phyloP scores from a whole-genome alignment of 2,888 invertebrate genomes.

The Julus scandinavius region DNA sequence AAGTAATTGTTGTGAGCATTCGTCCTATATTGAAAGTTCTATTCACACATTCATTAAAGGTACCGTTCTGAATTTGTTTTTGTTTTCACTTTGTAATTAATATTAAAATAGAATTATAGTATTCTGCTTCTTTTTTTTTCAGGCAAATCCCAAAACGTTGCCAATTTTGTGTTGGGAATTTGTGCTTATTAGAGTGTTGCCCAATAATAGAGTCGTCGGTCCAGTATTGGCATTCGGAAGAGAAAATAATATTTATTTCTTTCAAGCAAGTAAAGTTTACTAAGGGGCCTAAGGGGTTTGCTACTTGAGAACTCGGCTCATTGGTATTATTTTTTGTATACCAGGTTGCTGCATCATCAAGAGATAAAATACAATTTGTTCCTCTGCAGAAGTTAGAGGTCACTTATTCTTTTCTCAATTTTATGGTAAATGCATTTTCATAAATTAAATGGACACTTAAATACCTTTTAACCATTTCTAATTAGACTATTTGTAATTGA shows the following conservation, averaged over 20 bases:
- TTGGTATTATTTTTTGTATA: conserved; percentile 60
- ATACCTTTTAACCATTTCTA: neutral
- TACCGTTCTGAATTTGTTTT: conserved; percentile 63
- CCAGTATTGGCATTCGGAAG: conserved; percentile 91
- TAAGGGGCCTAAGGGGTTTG: neutral
- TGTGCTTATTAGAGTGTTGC: conserved; percentile 81
- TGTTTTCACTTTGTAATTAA: neutral
- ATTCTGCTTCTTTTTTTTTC: conserved; percentile 58
- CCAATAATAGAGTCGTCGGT: conserved; percentile 75
- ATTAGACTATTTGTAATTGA: neutral
- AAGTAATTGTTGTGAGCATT: conserved; percentile 84
- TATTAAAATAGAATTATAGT: neutral
- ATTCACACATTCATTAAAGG: conserved; percentile 79
- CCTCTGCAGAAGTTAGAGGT: conserved; percentile 78
- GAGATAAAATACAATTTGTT: conserved; percentile 69
- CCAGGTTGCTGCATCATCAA: conserved; percentile 70
- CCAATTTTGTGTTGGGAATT: conserved; percentile 95
- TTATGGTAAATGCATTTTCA: neutral
- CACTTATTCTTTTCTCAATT: conserved; percentile 66
- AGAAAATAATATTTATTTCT: conserved; percentile 84
- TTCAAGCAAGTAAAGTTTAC: conserved; percentile 71
- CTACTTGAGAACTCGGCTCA: conserved; percentile 62
- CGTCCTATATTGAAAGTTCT: conserved; percentile 81
- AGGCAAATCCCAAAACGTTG: conserved; percentile 75
- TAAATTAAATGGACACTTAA: too few relatives aligned